These are phyloP conservation scores for Dermochelys coriacea DNA, from an alignment of 2,797 vertebrate genomes.

Conservation along the genomic window DNA sequence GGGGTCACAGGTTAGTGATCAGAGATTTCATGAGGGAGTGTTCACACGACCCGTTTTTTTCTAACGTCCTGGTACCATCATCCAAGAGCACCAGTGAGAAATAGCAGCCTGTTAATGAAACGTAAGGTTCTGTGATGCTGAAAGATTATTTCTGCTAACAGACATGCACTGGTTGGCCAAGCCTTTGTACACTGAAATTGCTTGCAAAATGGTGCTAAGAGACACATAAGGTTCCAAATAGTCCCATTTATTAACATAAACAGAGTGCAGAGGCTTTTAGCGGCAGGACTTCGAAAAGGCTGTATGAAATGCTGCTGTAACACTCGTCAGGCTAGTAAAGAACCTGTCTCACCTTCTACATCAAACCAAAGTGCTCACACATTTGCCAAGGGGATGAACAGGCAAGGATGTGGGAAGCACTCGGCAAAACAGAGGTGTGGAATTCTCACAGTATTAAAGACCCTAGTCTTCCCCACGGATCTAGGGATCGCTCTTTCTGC, in stretches of 20 bases:
- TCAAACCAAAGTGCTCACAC: background rate
- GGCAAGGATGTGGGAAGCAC: background rate
- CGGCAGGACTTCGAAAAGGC: background rate
- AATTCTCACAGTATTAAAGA: background rate
- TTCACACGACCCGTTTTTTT: constrained; percentile 27
- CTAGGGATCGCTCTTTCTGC: background rate
- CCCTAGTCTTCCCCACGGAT: background rate
- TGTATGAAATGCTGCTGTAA: background rate
- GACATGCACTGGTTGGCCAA: background rate
- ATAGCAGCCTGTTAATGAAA: constrained; percentile 19
- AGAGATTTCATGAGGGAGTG: background rate
- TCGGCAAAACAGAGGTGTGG: background rate
- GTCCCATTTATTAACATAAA: background rate
- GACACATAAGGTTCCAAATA: background rate
- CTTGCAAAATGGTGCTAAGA: background rate
- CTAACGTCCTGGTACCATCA: background rate
- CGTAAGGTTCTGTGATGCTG: constrained; percentile 31
- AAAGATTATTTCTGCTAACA: background rate
- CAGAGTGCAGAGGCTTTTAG: background rate
- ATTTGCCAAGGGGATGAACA: background rate
- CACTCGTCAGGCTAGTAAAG: background rate
- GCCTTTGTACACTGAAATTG: too few species aligned
- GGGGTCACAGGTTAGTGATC: constrained; percentile 39
- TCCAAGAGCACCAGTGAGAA: constrained; percentile 34
- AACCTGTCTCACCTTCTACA: background rate